phyloP scores from a whole-genome alignment of 2,113 vertebrate genomes.

The Rhineura floridana region DNA sequence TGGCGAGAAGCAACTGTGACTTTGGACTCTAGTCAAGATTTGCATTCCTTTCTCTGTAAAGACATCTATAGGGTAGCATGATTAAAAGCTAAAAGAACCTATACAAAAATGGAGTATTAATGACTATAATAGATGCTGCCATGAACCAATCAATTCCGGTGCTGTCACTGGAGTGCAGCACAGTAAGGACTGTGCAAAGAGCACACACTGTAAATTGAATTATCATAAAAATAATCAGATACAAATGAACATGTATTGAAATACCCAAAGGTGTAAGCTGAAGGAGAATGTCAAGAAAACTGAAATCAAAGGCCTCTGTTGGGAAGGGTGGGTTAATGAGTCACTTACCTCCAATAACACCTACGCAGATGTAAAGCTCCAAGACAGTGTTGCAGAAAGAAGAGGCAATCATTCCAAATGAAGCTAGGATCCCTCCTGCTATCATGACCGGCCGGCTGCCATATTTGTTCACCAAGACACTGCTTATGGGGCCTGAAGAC shows the following conservation, averaged over 20 bases:
- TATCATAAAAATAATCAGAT: constrained; percentile 38
- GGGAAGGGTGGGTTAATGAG: not conserved
- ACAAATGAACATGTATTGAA: constrained; percentile 42
- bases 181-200: constrained; percentile 35
- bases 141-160: constrained; percentile 39
- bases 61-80: not conserved
- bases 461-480: constrained; percentile 93
- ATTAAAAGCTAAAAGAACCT: constrained; percentile 43
- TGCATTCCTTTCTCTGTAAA: constrained; percentile 1
- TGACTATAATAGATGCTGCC: constrained; percentile 51
- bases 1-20: not conserved
- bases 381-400: constrained; percentile 88
- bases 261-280: constrained; percentile 36
- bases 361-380: constrained; percentile 91
- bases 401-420: constrained; percentile 88
- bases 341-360: constrained; percentile 90
- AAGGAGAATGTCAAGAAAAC: constrained; percentile 5
- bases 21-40: not conserved
- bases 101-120: constrained; percentile 34
- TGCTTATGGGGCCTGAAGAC: constrained; percentile 90
- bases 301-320: constrained; percentile 23
- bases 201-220: constrained; percentile 26
- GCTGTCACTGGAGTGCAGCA: constrained; percentile 39
- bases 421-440: constrained; percentile 86
- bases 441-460: constrained; percentile 94